phyloP scores from a whole-genome alignment of 1,140 invertebrate genomes.

The Anthonomus grandis region DNA sequence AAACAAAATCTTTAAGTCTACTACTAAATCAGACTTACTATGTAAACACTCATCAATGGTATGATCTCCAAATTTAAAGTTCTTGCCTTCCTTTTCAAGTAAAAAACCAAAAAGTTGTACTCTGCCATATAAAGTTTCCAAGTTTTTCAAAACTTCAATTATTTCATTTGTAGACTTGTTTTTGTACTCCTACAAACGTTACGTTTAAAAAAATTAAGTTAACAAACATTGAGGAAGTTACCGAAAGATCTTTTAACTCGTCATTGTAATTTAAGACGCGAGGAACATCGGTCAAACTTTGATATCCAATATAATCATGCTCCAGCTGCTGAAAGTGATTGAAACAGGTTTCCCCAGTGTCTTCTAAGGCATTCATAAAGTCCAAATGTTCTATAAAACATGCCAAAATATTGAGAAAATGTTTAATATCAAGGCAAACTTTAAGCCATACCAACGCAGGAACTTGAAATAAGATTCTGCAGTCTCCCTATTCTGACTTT shows the following conservation, averaged over 20 bases:
- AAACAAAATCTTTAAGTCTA: too few relatives aligned
- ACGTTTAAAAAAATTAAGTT: constrained; percentile 12
- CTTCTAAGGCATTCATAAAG: constrained; percentile 80
- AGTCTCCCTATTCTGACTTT: constrained; percentile 92
- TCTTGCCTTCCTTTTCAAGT: constrained; percentile 74
- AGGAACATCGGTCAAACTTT: constrained; percentile 96
- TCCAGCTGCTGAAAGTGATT: constrained; percentile 83
- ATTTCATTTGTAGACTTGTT: constrained; percentile 69
- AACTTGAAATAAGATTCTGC: constrained; percentile 93
- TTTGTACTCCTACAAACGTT: constrained; percentile 48
- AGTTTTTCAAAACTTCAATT: constrained; percentile 64
- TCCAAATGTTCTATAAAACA: constrained; percentile 88
- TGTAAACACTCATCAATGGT: constrained; percentile 73
- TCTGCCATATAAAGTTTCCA: constrained; percentile 72
- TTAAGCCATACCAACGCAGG: constrained; percentile 72
- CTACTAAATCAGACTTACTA: constrained; percentile 55
- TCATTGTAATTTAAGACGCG: constrained; percentile 71
- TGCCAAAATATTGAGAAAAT: not conserved
- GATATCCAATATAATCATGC: constrained; percentile 91
- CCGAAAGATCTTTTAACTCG: constrained; percentile 58
- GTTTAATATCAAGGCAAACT: not conserved
- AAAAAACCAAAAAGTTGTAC: constrained; percentile 84
- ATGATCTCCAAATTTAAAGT: constrained; percentile 62
- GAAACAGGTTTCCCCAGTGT: constrained; percentile 68
- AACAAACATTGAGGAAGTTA: constrained; percentile 43